Base-by-base conservation (phyloP, 2,113 vertebrate genomes). In the Argyrosomus japonicus region DNA sequence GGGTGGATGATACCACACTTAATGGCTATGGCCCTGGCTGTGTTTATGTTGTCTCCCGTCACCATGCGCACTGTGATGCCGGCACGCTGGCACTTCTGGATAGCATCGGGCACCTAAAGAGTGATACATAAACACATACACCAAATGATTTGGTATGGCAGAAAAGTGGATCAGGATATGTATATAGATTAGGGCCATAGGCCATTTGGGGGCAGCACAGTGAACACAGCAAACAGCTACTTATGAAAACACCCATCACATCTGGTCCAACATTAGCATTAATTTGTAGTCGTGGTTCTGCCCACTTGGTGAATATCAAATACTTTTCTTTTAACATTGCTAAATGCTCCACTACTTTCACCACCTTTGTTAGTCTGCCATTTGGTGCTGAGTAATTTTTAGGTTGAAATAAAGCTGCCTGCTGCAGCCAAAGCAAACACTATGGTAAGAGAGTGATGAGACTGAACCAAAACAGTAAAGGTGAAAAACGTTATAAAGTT, bases 31-130 rank as follows among this genome's bases (percentile, higher is more conserved):
- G 98, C 98, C 65, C 98, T 95, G 47, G 98, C 98, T 0, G 98
- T 99, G 94, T 99, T 99, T 88, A 99, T 99, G 91, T 99, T 99
- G 95, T 99, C 98, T 15, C 98, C 98, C 0, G 98, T 99, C 78
- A 99, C 98, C 98, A 99, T 99, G 62, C 98, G 97, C 68, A 99
- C 98, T 0, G 98, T 99, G 91, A 99, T 99, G 82, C 98, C 98
- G 1, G 98, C 98, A 18, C 96, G 95, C 95, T 99, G 98, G 94
- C 98, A 99, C 91, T 96, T 98, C 86, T 88, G 93, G 88, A 99
- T 99, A 91, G 98, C 98, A 81, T 98, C 97, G 1, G 98, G 98
- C 58, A 99, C 98, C 98, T 99, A 87, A 25, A 5, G 27, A 60
- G 77, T 10, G 14, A 75, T 6, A 56, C 23, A 70, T 10, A 11